Base-by-base conservation (phyloP, 2,888 invertebrate species). In the Parnassius glacialis region DNA sequence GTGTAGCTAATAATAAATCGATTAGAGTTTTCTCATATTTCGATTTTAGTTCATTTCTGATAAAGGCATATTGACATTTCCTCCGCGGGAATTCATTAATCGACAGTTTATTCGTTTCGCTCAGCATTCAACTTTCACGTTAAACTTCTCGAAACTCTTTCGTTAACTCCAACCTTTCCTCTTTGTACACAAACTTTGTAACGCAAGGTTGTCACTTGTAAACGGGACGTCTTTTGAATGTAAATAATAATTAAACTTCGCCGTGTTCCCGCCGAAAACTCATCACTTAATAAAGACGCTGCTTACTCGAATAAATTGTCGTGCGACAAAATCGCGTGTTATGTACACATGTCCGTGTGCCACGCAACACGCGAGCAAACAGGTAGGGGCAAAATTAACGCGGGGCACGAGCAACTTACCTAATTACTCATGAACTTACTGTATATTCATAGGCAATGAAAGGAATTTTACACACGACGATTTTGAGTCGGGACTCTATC, bases 321-420 rank as follows among this genome's bases (percentile, higher is more conserved):
- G 61, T n/a, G 55, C 51, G 55, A 56, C 56, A 34, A 16, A 50
- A 42, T 57, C 57, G 57, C 57, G 57, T 50, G 50, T 20, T 43
- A 55, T 45, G 45, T 56, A 45, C 61, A 56, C 51, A 45, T 51
- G 61, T 61, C 56, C 52, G 61, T 61, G 61, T n/a, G 53, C 70
- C 69, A 74, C 76, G 74, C 72, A 72, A 69, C 70, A 73, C 69
- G 71, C 77, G 69, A 72, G 71, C 69, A 66, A 57, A 64, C 52
- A 45, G 59, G 64, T 56, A 48, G 67, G 68, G 66, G 70, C 74
- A 70, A 76, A 79, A 79, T 81, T 79, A 78, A 75, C 69, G 73
- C 72, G 73, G 72, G 73, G 72, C 77, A 61, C 73, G 72, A 70
- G 72, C 69, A 80, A 81, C 81, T 80, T 78, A 68, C 75, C 78